Evolutionary conservation across 1,140 invertebrate species (phyloP).

Genomic region (Parapsyche elsis): DNA sequence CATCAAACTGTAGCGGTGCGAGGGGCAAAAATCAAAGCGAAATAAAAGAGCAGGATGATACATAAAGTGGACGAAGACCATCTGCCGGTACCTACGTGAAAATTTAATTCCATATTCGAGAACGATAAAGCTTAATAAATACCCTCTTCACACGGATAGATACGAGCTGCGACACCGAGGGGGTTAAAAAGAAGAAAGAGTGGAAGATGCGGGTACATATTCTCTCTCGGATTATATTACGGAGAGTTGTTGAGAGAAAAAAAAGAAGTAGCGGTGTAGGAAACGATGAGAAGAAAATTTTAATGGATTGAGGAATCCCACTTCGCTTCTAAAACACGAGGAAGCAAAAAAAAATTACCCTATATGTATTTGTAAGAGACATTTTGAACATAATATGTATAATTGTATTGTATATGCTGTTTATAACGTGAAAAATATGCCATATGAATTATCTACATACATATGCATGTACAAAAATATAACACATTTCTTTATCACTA

Average conservation of each 20-base stretch:
- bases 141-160: neutral
- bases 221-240: constrained; percentile 23
- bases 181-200: neutral
- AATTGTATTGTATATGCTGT: constrained; percentile 6
- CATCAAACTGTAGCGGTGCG: neutral
- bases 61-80: neutral
- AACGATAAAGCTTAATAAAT: constrained; percentile 18
- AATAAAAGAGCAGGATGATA: neutral
- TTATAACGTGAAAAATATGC: neutral
- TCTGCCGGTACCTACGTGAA: constrained; percentile 2
- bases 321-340: neutral
- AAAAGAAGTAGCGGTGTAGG: neutral
- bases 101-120: constrained; percentile 5
- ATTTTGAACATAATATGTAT: too few species aligned
- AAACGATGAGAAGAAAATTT: constrained; percentile 15
- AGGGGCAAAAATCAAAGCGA: neutral
- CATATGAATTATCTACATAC: neutral
- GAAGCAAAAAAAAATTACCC: neutral
- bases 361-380: neutral
- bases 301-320: constrained; percentile 24
- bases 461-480: too few species aligned
- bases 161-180: neutral
- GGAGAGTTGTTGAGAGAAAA: neutral
- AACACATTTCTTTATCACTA: too few species aligned
- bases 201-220: constrained; percentile 1